phyloP scores from a whole-genome alignment of 2,888 invertebrate species.

The Polyommatus iphigenia region DNA sequence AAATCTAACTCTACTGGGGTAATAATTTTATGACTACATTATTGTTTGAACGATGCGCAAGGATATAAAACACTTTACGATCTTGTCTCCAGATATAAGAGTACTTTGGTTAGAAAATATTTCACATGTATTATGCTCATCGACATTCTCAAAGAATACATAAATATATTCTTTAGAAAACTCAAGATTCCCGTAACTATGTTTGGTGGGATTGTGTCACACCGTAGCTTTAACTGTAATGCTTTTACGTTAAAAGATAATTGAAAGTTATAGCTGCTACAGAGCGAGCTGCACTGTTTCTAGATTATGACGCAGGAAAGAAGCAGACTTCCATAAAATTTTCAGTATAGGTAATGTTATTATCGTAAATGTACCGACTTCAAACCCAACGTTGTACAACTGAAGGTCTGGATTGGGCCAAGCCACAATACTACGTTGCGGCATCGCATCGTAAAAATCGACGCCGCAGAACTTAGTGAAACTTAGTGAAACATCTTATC shows the following conservation, averaged over 20 bases:
- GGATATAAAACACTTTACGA: background rate
- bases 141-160: slow-evolving; percentile 23
- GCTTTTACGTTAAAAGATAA: background rate
- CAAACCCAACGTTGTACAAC: no score
- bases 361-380: background rate
- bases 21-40: no score
- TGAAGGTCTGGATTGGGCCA: no score
- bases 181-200: slow-evolving; percentile 1
- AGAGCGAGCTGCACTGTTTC: background rate
- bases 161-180: slow-evolving; percentile 29
- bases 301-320: background rate
- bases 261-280: background rate
- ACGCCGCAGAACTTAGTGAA: no score
- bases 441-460: no score
- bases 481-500: no score
- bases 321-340: background rate
- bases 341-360: background rate
- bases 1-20: no score
- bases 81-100: background rate
- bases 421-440: no score
- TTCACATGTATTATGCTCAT: background rate
- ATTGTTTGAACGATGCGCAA: no score
- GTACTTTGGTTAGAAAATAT: background rate
- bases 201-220: background rate
- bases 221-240: background rate